Conservation (phyloP, 2,113 vertebrate genomes). For the Blennius ocellaris region DNA sequence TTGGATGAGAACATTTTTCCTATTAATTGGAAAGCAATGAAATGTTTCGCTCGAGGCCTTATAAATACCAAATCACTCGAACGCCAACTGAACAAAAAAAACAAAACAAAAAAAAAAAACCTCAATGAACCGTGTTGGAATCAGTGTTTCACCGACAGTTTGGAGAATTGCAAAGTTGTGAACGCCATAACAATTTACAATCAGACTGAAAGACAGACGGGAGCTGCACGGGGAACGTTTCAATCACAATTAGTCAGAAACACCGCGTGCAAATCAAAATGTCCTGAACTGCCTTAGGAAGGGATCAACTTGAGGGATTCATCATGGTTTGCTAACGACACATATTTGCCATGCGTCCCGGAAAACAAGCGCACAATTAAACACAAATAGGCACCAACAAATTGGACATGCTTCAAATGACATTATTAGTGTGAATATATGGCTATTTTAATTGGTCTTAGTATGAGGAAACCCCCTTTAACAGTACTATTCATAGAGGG, state of each 20-base stretch:
- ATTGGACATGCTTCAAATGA: conserved; percentile 16
- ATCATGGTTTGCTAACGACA: conserved; percentile 51
- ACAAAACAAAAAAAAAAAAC: too few species aligned
- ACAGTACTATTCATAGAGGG: too few species aligned
- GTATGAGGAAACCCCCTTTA: too few species aligned
- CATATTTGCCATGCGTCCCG: conserved; percentile 16
- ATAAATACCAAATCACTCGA: not conserved
- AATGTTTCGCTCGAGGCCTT: not conserved
- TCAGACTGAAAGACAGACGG: too few species aligned
- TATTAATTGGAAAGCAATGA: not conserved
- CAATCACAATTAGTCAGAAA: too few species aligned
- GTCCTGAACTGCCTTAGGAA: not conserved
- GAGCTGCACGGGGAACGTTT: too few species aligned
- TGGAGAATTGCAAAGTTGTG: not conserved
- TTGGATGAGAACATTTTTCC: not conserved
- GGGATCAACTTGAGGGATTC: conserved; percentile 21
- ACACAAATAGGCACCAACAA: conserved; percentile 3
- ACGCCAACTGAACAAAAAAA: not conserved
- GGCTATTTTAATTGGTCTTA: too few species aligned
- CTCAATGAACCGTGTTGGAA: too few species aligned
- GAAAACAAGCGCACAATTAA: conserved; percentile 3
- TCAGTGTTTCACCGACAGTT: too few species aligned
- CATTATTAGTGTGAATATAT: not conserved
- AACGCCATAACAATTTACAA: not conserved
- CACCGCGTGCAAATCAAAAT: too few species aligned